These are phyloP conservation scores for Azemiops feae DNA, from an alignment of 2,113 vertebrate genomes.

Conservation along the genomic window DNA sequence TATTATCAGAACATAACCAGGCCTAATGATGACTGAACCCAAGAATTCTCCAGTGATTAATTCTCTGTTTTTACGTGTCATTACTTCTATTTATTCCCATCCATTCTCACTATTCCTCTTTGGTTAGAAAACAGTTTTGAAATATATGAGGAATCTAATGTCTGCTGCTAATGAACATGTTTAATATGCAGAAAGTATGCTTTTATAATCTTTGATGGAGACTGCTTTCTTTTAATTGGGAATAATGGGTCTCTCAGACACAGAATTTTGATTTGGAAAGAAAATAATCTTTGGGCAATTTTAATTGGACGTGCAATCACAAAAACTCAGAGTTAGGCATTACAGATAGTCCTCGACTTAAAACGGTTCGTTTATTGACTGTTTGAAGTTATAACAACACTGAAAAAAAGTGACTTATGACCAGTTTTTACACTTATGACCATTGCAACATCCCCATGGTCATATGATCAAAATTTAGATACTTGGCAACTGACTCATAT, in stretches of 20 bases:
- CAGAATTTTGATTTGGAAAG: not conserved
- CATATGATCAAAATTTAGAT: not conserved
- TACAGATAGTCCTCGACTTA: not conserved
- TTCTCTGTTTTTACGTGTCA: not conserved
- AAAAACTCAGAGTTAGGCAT: slow-evolving; percentile 42
- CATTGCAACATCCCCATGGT: not conserved
- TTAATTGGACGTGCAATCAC: slow-evolving; percentile 8
- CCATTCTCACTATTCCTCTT: not conserved
- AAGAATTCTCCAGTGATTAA: not conserved
- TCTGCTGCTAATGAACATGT: not conserved
- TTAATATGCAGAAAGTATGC: not conserved
- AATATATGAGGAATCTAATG: not conserved
- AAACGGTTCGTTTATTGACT: not conserved
- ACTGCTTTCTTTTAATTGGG: not conserved
- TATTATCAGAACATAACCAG: not conserved
- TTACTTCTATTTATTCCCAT: not conserved
- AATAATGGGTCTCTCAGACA: not conserved
- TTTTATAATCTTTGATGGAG: not conserved
- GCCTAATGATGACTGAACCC: not conserved
- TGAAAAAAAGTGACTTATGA: not conserved
- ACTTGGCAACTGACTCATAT: not conserved
- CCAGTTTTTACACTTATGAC: not conserved
- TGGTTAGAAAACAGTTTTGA: not conserved
- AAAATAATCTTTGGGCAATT: not conserved
- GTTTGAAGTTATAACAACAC: not conserved